A percentile compares a stretch with the other conserved stretches of the same genome.
phyloP scores from a whole-genome alignment of 2,113 vertebrate genomes.

The Corydoras maculifer region DNA sequence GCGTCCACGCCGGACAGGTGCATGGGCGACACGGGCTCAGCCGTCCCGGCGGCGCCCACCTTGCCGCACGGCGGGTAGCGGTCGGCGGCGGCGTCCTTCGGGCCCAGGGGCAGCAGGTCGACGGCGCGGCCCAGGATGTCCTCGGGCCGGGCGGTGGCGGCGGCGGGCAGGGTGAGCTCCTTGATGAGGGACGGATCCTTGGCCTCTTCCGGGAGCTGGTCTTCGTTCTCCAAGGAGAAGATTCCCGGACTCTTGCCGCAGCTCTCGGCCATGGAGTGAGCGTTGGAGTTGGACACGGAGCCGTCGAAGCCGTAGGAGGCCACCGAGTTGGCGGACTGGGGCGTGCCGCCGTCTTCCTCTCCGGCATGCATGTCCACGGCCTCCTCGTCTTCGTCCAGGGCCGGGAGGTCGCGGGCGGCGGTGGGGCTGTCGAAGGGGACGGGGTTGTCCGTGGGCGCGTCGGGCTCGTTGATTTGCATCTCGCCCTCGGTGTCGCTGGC shows the following conservation, averaged over 20 bases:
- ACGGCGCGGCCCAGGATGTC: slow-evolving; percentile 57
- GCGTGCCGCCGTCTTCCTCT: slow-evolving; percentile 65
- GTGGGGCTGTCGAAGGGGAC: slow-evolving; percentile 56
- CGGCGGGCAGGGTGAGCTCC: slow-evolving; percentile 62
- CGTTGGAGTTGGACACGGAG: slow-evolving; percentile 69
- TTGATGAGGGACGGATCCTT: slow-evolving; percentile 70
- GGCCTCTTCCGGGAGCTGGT: slow-evolving; percentile 67
- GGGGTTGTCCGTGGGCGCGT: slow-evolving; percentile 46
- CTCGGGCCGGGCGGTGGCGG: slow-evolving; percentile 45
- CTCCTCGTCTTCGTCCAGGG: slow-evolving; percentile 61
- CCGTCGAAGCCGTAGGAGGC: slow-evolving; percentile 73
- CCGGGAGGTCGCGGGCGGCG: slow-evolving; percentile 46
- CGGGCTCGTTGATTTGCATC: slow-evolving; percentile 64
- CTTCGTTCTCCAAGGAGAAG: slow-evolving; percentile 73
- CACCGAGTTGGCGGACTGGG: slow-evolving; percentile 72
- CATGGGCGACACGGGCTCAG: slow-evolving; percentile 48
- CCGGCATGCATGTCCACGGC: slow-evolving; percentile 38
- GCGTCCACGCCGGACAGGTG: slow-evolving; percentile 41
- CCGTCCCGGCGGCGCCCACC: slow-evolving; percentile 42
- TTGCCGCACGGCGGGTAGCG: slow-evolving; percentile 62
- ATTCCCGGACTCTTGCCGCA: slow-evolving; percentile 73
- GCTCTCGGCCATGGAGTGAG: slow-evolving; percentile 72
- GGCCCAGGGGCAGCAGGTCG: slow-evolving; percentile 63
- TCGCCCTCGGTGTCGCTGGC: slow-evolving; percentile 69
- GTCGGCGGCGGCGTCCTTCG: slow-evolving; percentile 46